Evolutionary conservation across 2,888 invertebrate species (phyloP).

Genomic region (Caenorhabditis doughertyi): DNA sequence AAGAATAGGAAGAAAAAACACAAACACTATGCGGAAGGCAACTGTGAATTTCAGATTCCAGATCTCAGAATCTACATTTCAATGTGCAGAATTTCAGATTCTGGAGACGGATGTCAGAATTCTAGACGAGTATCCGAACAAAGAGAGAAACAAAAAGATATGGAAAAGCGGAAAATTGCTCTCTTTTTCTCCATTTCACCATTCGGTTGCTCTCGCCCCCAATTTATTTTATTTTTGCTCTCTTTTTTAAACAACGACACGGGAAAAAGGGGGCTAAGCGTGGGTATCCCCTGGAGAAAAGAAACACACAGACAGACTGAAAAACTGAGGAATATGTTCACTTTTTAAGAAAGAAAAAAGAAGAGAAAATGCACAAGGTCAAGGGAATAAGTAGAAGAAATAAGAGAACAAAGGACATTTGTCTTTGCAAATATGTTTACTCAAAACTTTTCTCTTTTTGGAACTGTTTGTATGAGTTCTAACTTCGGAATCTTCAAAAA

Average conservation of each 20-base stretch:
- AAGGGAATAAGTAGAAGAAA: constrained; percentile 1
- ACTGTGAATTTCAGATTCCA: constrained; percentile 38
- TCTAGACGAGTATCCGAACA: constrained; percentile 2
- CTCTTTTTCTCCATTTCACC: neutral
- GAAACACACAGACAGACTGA: constrained; percentile 26
- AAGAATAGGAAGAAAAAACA: constrained; percentile 3
- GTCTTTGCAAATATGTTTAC: neutral
- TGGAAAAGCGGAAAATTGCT: constrained; percentile 34
- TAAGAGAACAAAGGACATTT: neutral
- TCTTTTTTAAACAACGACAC: constrained; percentile 16
- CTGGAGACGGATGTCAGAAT: constrained; percentile 30
- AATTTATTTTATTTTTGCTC: constrained; percentile 54
- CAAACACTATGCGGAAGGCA: constrained; percentile 15
- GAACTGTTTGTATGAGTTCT: neutral
- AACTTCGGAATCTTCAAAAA: neutral
- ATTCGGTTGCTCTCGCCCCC: constrained; percentile 15
- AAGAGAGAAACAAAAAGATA: constrained; percentile 10
- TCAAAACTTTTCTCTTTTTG: neutral
- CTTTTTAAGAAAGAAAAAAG: constrained; percentile 15
- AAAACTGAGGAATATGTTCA: constrained; percentile 25
- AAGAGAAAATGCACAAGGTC: constrained; percentile 18
- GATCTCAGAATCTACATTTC: neutral
- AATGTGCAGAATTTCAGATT: constrained; percentile 12
- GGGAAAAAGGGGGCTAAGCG: neutral
- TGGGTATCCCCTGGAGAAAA: constrained; percentile 27